Evolutionary conservation across 2,888 invertebrate species (phyloP), one percentile per base, ranked within the genome.

Genomic region (Drosophila neutralis): DNA sequence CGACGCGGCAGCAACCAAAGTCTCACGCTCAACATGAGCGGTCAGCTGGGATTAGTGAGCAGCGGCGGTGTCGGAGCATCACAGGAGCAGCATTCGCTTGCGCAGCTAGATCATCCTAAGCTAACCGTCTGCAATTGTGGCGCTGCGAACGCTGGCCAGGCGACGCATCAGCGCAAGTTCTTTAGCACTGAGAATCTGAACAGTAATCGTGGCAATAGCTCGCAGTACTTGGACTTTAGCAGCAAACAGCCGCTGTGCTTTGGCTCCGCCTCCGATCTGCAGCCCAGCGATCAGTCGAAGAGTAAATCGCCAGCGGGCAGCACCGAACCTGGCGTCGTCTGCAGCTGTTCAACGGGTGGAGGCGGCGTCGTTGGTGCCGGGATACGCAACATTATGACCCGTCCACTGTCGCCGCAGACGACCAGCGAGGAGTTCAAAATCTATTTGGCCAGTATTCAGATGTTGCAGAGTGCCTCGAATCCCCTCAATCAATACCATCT

Each of bases 1-100:
- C 94, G 98, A 33, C 94, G 98, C 62, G 98, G 98, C 59, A 98
- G 98, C 2, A 98, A 97, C 91, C 97, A 98, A 0, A 98, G 98
- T 65, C 93, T 98, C 2, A 98, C 98, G 0, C 95, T 98, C 29
- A 97, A 97, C 69, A 94, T 95, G 90, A 54, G 76, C 21, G 73
- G 78, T 57, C 60, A 78, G 73, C 38, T 57, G 11, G 59, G 38
- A n/a, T 4, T 45, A 45, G 24, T 24, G 24, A 15, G 45, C 21
- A 45, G 21, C 31, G 60, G 53, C 2, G 80, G 56, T 0, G 68
- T 11, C 2, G 57, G 13, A 72, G 62, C 11, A 52, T 60, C 51
- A 49, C 27, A 64, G 81, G 67, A 80, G 73, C 80, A 80, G 74
- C 77, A 4, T 15, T 10, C 61, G 38, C 57, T 29, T 42, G 48